Evolutionary conservation across 2,888 invertebrate species (phyloP).

Genomic region (Hemaris fuciformis): DNA sequence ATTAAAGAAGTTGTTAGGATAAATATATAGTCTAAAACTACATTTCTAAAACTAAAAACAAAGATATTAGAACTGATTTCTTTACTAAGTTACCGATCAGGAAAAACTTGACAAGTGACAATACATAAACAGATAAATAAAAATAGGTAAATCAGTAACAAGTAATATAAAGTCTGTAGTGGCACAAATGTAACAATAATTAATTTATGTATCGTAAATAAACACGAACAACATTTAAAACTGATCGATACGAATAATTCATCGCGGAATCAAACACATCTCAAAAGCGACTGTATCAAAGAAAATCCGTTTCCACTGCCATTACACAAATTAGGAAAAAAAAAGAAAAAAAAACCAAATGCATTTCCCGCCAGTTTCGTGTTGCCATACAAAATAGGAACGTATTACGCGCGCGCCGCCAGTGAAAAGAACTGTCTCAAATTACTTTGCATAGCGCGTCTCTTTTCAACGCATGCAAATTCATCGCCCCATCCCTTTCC

Average conservation of each 20-base stretch:
- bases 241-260: background rate
- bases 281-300: slow-evolving; percentile 63
- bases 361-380: slow-evolving; percentile 78
- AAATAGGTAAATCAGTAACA: too few species aligned
- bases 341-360: slow-evolving; percentile 66
- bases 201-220: too few species aligned
- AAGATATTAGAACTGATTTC: too few species aligned
- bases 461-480: slow-evolving; percentile 33
- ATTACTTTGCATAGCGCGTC: slow-evolving; percentile 67
- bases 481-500: slow-evolving; percentile 48
- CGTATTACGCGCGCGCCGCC: slow-evolving; percentile 66
- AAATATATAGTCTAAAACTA: too few species aligned
- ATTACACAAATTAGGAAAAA: slow-evolving; percentile 73
- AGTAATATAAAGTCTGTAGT: too few species aligned
- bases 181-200: too few species aligned
- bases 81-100: too few species aligned
- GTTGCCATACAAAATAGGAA: slow-evolving; percentile 81
- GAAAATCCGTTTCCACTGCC: slow-evolving; percentile 62
- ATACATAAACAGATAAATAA: too few species aligned
- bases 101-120: too few species aligned
- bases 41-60: too few species aligned
- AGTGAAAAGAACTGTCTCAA: slow-evolving; percentile 81
- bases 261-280: slow-evolving; percentile 36
- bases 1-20: too few species aligned
- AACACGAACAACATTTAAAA: background rate